These are phyloP conservation scores for Taeniopygia guttata DNA, from an alignment of 2,797 vertebrate genomes.

Conservation along the genomic window DNA sequence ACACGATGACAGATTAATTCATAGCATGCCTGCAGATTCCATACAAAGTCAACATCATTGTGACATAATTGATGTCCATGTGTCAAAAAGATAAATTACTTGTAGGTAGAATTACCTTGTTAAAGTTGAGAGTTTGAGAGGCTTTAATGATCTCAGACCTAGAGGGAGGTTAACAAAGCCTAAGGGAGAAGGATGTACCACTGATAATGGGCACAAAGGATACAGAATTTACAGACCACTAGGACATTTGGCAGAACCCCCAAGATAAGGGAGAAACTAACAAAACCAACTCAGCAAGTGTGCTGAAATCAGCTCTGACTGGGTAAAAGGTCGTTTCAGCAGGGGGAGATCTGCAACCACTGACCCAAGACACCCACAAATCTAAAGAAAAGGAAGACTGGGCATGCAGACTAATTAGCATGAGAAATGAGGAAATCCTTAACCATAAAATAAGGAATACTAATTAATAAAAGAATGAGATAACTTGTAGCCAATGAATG, in stretches of 20 bases:
- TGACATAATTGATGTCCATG: not conserved
- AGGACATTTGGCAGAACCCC: not conserved
- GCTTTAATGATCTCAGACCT: not conserved
- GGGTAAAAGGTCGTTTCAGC: not conserved
- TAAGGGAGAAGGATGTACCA: not conserved
- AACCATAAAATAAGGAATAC: not conserved
- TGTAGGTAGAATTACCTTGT: not conserved
- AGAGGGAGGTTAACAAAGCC: not conserved
- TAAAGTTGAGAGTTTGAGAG: not conserved
- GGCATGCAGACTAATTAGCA: not conserved
- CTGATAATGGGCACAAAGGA: not conserved
- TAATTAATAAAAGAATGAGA: not conserved
- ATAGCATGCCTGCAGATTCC: not conserved
- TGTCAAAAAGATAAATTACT: not conserved
- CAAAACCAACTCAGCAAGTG: not conserved
- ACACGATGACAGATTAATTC: not conserved
- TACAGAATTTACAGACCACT: not conserved
- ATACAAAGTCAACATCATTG: fast-evolving
- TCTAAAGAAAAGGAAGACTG: not conserved
- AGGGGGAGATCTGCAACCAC: fast-evolving
- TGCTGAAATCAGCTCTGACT: not conserved
- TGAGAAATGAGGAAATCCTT: not conserved
- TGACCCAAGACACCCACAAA: not conserved
- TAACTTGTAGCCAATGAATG: not conserved
- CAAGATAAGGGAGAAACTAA: not conserved